phyloP scores from a whole-genome alignment of 37 sponge, comb jelly and placozoan species.

The Crambe crambe region DNA sequence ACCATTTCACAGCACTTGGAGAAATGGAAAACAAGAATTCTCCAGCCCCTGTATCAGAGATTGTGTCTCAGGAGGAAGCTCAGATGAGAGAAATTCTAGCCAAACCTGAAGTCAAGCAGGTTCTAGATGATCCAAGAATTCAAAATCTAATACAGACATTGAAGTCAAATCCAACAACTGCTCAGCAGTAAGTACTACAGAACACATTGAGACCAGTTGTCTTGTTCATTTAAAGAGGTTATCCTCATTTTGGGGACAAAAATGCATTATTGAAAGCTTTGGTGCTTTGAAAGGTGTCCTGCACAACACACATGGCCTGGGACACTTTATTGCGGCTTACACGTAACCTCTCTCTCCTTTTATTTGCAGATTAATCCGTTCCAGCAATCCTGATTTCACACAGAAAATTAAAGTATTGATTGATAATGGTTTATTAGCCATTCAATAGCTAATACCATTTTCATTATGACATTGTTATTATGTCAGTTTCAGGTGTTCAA shows the following conservation, averaged over 20 bases:
- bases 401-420: slow-evolving; percentile 42
- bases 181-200: slow-evolving; percentile 52
- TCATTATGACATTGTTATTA: no score
- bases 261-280: no score
- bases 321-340: no score
- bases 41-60: neutral
- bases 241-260: no score
- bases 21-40: neutral
- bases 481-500: no score
- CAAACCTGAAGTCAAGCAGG: slow-evolving; percentile 44
- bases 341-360: neutral
- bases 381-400: slow-evolving; percentile 15
- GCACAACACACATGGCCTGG: no score
- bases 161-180: slow-evolving; percentile 37
- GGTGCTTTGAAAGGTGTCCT: no score
- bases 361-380: neutral
- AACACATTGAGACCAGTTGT: neutral
- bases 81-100: slow-evolving; percentile 43
- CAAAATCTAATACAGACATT: slow-evolving; percentile 40
- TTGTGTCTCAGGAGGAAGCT: slow-evolving; percentile 32
- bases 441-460: slow-evolving; percentile 36
- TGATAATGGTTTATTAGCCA: slow-evolving; percentile 44
- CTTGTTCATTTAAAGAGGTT: no score
- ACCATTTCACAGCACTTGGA: slow-evolving; percentile 70
- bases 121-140: slow-evolving; percentile 48